Base-by-base conservation (phyloP, 2,797 vertebrate genomes). In the Toxotes lorentzi region DNA sequence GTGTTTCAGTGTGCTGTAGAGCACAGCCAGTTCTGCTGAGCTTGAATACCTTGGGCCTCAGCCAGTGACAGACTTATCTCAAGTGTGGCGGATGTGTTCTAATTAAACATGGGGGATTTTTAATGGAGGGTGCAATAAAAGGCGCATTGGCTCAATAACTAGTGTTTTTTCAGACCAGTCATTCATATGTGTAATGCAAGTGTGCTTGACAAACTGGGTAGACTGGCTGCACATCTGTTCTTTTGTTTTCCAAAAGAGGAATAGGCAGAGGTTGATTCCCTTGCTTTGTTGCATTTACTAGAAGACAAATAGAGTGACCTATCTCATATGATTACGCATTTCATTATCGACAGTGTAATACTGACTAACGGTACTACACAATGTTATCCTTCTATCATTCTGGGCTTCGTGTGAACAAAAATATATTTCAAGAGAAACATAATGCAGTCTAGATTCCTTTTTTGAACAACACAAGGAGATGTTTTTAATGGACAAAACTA, bases 81-180 rank as follows among this genome's bases (percentile, higher is more conserved):
- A 92, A 93, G 95, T 91, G 93, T 87, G 72, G 85, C 50, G 58
- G 86, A 89, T 83, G 79, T 86, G 78, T 86, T 93, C 87, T 94
- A 94, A 95, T 95, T 94, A 95, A 94, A 86, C 92, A 89, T 90
- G 59, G 86, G 90, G 94, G 85, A 85, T 90, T 91, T 93, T 89
- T 88, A 93, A 94, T 93, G 85, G 94, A 82, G 84, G 73, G 50
- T 62, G 58, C 80, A 85, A 91, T 93, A 90, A 93, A 92, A 95
- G 87, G 66, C 77, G 83, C 63, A 79, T 69, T 84, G 83, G 73
- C 78, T 87, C 71, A 73, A 70, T 76, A 72, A 77, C 53, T 64
- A 70, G 59, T 83, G 86, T 76, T 88, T 88, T 83, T 87, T 69
- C 76, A 86, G 70, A 87, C 71, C 85, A 83, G 78, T 88, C 86